Evolutionary conservation across 2,888 invertebrate species (phyloP).

Genomic region (Lycaena phlaeas): DNA sequence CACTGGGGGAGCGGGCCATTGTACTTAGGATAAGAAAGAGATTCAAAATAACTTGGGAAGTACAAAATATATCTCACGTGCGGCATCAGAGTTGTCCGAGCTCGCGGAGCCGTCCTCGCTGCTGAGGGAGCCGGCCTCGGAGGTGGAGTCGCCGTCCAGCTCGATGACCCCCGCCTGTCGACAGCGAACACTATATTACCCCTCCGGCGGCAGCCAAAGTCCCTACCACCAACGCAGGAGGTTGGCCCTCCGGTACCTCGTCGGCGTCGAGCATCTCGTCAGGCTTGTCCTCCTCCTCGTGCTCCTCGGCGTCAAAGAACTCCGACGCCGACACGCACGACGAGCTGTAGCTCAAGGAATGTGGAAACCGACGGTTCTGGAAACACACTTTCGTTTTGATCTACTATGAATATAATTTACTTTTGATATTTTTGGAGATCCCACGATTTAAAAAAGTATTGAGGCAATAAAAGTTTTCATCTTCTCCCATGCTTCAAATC

Average conservation of each 20-base stretch:
- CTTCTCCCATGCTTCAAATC: too few relatives aligned
- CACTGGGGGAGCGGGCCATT: neutral
- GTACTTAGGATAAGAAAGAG: too few relatives aligned
- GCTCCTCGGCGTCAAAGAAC: conserved; percentile 87
- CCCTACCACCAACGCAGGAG: too few relatives aligned
- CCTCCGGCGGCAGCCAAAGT: too few relatives aligned
- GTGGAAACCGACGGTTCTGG: conserved; percentile 67
- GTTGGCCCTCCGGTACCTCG: conserved; percentile 53
- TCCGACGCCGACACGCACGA: conserved; percentile 83
- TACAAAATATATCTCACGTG: neutral
- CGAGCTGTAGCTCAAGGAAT: conserved; percentile 82
- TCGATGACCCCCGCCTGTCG: conserved; percentile 62
- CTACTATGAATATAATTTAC: too few relatives aligned
- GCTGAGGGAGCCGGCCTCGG: conserved; percentile 79
- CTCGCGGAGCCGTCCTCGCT: conserved; percentile 79
- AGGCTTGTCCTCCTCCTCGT: conserved; percentile 42
- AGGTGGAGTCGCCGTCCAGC: conserved; percentile 77
- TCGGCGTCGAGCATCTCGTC: conserved; percentile 44
- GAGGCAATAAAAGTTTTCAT: too few relatives aligned
- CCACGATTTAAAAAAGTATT: too few relatives aligned
- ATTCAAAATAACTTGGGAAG: too few relatives aligned
- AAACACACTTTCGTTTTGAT: too few relatives aligned
- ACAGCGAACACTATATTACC: too few relatives aligned
- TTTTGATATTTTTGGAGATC: too few relatives aligned
- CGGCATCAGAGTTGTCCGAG: conserved; percentile 75